Evolutionary conservation across 2,113 vertebrate genomes (phyloP), one percentile per base, ranked within the genome.

Genomic region (Planiliza haematocheilus): DNA sequence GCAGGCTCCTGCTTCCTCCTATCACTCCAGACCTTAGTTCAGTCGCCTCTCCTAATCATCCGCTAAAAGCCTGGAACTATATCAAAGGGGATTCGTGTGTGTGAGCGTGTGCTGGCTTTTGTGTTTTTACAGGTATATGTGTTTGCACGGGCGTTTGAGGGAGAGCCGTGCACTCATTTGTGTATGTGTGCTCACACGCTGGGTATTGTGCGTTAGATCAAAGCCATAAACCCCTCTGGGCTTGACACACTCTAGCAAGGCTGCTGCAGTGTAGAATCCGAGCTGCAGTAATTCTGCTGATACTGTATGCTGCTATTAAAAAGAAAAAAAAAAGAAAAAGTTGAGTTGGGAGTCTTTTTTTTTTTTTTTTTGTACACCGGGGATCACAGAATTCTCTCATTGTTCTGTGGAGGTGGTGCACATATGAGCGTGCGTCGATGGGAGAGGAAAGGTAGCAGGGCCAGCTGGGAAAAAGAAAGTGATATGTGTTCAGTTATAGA

Each of bases 121-220:
- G n/a, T 74, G 46, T 52, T 18, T 69, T 20, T 46, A 20, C 37
- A 57, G 52, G 73, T 78, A 66, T 59, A 41, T 53, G 73, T 66
- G 55, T 78, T 63, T 64, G 42, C 37, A 57, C 7, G 55, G 68
- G 71, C 48, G 34, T 21, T 75, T 62, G 24, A 9, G 46, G 34
- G 57, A 58, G 69, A 73, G 56, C 20, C 8, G 14, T 38, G 59
- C 24, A 8, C 74, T 79, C 72, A 81, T 90, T 87, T 85, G 78
- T 58, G 56, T 81, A 61, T 1, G 13, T 38, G 38, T 71, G 79
- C 79, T 42, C 68, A 75, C 77, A 89, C 83, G 76, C 68, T 63
- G 74, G 82, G 78, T 90, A 90, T 93, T 91, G 89, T 92, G 83
- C 63, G 46, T 81, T 79, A 92, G 87, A 93, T 93, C 89, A 92